These are phyloP conservation scores for Lepidurus arcticus DNA, from an alignment of 1,140 invertebrate species.

Conservation along the genomic window DNA sequence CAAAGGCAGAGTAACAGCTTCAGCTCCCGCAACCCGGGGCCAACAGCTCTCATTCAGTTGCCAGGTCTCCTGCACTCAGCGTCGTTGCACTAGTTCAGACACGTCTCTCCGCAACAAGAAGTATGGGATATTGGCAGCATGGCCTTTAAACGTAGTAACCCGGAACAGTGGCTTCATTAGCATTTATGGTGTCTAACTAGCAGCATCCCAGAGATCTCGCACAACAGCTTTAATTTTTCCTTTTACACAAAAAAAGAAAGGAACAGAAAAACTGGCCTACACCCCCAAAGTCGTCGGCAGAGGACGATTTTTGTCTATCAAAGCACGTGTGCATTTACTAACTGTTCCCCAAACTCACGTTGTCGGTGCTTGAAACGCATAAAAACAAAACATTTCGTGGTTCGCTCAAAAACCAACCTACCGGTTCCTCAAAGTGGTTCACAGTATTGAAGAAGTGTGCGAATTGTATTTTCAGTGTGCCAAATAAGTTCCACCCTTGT, in stretches of 20 bases:
- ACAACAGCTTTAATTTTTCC: not conserved
- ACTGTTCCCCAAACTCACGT: no score
- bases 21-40: not conserved
- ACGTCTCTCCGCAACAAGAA: not conserved
- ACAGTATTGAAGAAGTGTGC: no score
- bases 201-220: not conserved
- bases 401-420: no score
- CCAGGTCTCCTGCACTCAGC: conserved; percentile 1
- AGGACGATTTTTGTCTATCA: no score
- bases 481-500: no score
- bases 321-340: no score
- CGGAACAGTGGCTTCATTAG: conserved; percentile 18
- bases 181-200: not conserved
- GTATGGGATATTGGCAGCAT: conserved; percentile 1
- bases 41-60: not conserved
- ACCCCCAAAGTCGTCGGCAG: not conserved
- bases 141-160: conserved; percentile 7
- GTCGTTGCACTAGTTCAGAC: not conserved
- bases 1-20: not conserved
- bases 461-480: no score
- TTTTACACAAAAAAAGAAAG: not conserved
- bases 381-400: no score
- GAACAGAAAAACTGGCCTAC: not conserved
- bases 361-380: no score
- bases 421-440: no score